These are phyloP conservation scores for Tragelaphus eurycerus DNA, from an alignment of 2,797 vertebrate genomes.

Conservation along the genomic window DNA sequence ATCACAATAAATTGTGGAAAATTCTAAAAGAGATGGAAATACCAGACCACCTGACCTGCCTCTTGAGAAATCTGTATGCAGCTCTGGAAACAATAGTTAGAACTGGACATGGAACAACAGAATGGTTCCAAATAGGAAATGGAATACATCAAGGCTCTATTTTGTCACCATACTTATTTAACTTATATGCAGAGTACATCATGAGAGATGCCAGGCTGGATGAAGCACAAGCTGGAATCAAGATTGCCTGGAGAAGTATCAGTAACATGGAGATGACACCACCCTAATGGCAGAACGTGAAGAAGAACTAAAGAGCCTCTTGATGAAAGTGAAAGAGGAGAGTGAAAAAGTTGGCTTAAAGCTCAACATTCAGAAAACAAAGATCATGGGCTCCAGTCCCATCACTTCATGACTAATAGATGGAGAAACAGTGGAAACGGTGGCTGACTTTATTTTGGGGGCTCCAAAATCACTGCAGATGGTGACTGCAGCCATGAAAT, in stretches of 20 bases:
- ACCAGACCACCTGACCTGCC: background rate
- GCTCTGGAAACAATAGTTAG: background rate
- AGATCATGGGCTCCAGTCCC: background rate
- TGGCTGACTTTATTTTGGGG: background rate
- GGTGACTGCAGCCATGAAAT: background rate
- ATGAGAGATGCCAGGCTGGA: background rate
- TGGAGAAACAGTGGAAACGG: background rate
- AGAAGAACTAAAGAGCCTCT: background rate
- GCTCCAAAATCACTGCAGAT: background rate
- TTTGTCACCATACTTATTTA: rapidly evolving
- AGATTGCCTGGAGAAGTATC: background rate
- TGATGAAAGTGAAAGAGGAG: background rate
- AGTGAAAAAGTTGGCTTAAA: background rate
- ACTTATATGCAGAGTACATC: background rate
- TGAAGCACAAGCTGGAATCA: background rate
- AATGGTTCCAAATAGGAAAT: background rate
- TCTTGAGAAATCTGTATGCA: background rate
- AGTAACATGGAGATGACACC: background rate
- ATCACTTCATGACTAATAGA: background rate
- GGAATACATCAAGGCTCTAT: background rate
- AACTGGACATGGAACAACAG: background rate
- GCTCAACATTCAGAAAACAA: background rate
- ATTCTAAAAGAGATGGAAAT: background rate
- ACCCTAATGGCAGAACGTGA: background rate
- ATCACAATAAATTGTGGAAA: background rate